Evolutionary conservation across 2,797 vertebrate species (phyloP).

Genomic region (Cynodonichthys magdalenae): DNA sequence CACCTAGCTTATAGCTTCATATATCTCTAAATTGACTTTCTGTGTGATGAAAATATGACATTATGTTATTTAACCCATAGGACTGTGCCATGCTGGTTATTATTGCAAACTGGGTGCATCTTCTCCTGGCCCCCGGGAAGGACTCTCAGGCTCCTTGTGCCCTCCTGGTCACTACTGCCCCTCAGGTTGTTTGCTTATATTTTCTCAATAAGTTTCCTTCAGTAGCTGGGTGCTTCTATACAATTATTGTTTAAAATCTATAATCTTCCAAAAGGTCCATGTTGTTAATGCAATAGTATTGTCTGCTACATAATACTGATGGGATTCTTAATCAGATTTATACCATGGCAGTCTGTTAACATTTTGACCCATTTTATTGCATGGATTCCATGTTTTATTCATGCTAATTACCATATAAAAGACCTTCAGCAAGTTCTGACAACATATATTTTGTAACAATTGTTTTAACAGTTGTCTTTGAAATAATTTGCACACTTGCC

Average conservation of each 20-base stretch:
- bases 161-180: constrained; percentile 88
- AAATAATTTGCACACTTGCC: constrained; percentile 46
- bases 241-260: neutral
- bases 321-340: constrained; percentile 39
- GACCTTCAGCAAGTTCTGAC: constrained; percentile 48
- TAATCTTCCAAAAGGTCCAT: constrained; percentile 4
- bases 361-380: constrained; percentile 33
- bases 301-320: constrained; percentile 13
- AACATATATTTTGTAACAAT: constrained; percentile 48
- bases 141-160: constrained; percentile 81
- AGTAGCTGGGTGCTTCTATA: neutral
- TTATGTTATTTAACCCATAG: constrained; percentile 62
- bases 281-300: constrained; percentile 8
- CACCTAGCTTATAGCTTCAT: neutral
- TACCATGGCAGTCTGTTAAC: constrained; percentile 33
- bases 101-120: constrained; percentile 86
- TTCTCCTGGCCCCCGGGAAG: constrained; percentile 79
- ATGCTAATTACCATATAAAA: constrained; percentile 56
- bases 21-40: neutral
- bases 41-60: constrained; percentile 13
- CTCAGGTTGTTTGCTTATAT: constrained; percentile 65
- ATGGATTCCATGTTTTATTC: constrained; percentile 58
- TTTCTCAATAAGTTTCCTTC: neutral
- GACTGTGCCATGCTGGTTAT: constrained; percentile 86
- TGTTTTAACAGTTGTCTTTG: constrained; percentile 34